These are phyloP conservation scores for Clepsis dumicolana DNA, from an alignment of 2,888 invertebrate genomes.

Conservation along the genomic window DNA sequence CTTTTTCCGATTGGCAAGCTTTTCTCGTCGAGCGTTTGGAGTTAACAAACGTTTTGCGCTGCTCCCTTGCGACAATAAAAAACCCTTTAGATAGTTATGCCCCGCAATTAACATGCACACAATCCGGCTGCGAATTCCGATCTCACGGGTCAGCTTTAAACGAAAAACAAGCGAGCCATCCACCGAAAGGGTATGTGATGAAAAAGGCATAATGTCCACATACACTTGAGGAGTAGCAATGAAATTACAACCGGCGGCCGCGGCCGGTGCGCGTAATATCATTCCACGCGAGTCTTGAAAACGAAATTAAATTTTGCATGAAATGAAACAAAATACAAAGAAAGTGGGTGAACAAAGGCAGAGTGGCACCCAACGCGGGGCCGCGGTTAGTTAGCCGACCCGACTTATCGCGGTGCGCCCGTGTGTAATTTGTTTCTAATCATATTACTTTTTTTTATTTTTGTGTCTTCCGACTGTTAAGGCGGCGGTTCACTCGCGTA, in stretches of 20 bases:
- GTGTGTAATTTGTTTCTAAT: constrained; percentile 83
- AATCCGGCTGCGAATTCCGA: constrained; percentile 81
- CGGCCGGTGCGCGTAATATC: constrained; percentile 79
- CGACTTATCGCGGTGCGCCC: constrained; percentile 54
- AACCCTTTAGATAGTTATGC: constrained; percentile 75
- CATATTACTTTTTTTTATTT: constrained; percentile 78
- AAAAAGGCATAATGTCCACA: constrained; percentile 84
- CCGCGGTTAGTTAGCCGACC: constrained; percentile 74
- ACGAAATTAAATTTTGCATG: constrained; percentile 86
- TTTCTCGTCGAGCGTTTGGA: constrained; percentile 32
- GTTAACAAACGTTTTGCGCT: constrained; percentile 21
- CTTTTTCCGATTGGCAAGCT: constrained; percentile 51
- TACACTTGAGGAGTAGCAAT: constrained; percentile 81
- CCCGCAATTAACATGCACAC: constrained; percentile 81
- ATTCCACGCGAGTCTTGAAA: constrained; percentile 85
- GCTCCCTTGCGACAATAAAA: constrained; percentile 58
- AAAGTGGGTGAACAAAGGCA: constrained; percentile 82
- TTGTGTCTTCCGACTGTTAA: constrained; percentile 53
- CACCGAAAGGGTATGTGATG: constrained; percentile 84
- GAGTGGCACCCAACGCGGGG: constrained; percentile 67
- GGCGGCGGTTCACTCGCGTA: constrained; percentile 44
- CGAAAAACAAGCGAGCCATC: constrained; percentile 74
- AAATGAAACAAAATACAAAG: constrained; percentile 85
- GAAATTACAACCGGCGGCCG: constrained; percentile 80
- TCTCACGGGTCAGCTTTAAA: constrained; percentile 75